Evolutionary conservation across 2,797 vertebrate species (phyloP).

Genomic region (Premnoplex brunnescens): DNA sequence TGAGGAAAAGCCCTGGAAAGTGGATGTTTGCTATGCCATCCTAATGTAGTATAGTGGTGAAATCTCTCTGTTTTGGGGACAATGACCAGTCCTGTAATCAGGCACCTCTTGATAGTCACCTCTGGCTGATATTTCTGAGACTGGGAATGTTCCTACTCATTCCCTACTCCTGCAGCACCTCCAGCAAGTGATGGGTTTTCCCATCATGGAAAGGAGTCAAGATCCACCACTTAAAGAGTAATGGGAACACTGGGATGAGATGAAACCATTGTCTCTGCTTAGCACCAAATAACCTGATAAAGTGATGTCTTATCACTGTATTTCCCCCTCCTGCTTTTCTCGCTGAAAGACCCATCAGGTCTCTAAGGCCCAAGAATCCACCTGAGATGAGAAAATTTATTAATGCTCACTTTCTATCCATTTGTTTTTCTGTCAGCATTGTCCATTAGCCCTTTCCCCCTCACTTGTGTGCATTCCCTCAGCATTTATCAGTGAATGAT

Average conservation of each 20-base stretch:
- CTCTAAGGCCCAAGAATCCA: neutral
- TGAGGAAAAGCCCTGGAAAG: neutral
- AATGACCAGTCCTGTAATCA: neutral
- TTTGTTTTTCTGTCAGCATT: neutral
- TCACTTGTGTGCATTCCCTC: neutral
- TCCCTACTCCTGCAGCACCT: neutral
- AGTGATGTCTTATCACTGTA: accelerated
- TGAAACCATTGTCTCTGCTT: neutral
- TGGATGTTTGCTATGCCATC: neutral
- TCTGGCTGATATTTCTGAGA: neutral
- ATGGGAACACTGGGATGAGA: neutral
- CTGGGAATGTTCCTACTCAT: neutral
- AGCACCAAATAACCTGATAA: neutral
- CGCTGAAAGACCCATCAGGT: neutral
- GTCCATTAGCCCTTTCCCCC: neutral
- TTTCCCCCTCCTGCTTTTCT: neutral
- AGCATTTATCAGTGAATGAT: neutral
- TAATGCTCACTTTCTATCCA: neutral
- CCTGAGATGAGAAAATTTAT: neutral
- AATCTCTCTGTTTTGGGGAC: neutral
- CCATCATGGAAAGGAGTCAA: neutral
- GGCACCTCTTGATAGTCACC: neutral
- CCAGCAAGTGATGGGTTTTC: neutral
- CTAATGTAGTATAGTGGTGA: neutral
- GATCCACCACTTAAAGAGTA: neutral